Evolutionary conservation across 1,140 invertebrate species (phyloP).

Genomic region (Formica selysi): DNA sequence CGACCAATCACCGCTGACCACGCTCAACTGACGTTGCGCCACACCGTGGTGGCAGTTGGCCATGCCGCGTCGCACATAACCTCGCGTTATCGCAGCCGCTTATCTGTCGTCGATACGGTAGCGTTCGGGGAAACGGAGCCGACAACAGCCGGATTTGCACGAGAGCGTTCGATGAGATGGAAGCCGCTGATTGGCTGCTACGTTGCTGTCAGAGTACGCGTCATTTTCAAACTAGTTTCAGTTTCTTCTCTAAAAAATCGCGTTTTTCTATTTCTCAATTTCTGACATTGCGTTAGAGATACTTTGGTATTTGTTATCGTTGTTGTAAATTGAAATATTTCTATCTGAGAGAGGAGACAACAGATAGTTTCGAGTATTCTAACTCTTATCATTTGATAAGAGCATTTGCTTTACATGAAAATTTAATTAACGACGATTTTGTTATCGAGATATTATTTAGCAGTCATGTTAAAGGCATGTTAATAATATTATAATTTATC

Average conservation of each 20-base stretch:
- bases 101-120: slow-evolving; percentile 69
- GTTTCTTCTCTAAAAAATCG: neutral
- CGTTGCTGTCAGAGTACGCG: neutral
- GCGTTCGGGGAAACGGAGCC: neutral
- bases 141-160: neutral
- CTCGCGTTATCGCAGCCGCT: slow-evolving; percentile 25
- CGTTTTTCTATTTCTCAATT: neutral
- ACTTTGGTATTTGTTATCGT: neutral
- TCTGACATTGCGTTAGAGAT: neutral
- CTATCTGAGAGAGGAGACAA: neutral
- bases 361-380: neutral
- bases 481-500: neutral
- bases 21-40: slow-evolving; percentile 76
- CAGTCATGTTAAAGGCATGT: neutral
- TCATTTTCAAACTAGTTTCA: neutral
- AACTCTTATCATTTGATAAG: neutral
- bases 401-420: neutral
- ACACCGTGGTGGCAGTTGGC: slow-evolving; percentile 52
- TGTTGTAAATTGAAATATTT: neutral
- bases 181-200: neutral
- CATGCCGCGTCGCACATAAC: slow-evolving; percentile 50
- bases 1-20: slow-evolving; percentile 87
- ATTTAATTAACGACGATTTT: neutral
- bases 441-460: slow-evolving; percentile 10
- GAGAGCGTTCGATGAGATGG: neutral